phyloP scores from a whole-genome alignment of 2,888 invertebrate genomes.

The Oscheius myriophilus region DNA sequence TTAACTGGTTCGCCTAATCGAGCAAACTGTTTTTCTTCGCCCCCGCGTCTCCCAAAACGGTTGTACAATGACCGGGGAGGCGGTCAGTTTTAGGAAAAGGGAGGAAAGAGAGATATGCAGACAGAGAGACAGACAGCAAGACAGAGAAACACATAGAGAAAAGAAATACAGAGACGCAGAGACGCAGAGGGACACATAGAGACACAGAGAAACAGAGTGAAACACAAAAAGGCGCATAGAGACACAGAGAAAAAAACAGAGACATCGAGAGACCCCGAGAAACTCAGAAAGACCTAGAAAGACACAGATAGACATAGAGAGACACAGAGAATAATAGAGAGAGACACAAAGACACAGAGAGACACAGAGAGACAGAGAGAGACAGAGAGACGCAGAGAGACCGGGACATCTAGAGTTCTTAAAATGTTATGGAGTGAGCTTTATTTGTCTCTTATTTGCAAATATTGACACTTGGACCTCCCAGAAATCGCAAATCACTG shows the following conservation, averaged over 20 bases:
- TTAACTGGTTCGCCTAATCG: constrained; percentile 17
- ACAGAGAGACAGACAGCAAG: constrained; percentile 14
- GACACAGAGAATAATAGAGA: not conserved
- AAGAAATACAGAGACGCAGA: not conserved
- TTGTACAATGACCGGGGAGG: not conserved
- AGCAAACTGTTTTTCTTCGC: too few relatives aligned
- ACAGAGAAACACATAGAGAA: not conserved
- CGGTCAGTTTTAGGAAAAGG: not conserved
- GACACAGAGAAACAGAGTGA: constrained; percentile 11
- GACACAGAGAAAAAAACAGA: not conserved
- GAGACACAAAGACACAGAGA: not conserved
- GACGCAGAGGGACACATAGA: constrained; percentile 2
- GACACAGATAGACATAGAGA: constrained; percentile 6
- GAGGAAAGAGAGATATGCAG: constrained; percentile 9
- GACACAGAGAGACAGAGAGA: too few relatives aligned
- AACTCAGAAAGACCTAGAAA: too few relatives aligned
- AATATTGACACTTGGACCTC: too few relatives aligned
- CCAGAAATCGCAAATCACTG: not conserved
- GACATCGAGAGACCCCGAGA: too few relatives aligned
- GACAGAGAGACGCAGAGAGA: not conserved
- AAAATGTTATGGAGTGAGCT: not conserved
- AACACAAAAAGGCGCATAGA: too few relatives aligned
- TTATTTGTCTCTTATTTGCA: not conserved
- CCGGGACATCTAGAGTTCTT: not conserved
- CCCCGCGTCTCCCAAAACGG: too few relatives aligned